Evolutionary conservation across 2,888 invertebrate species (phyloP).

Genomic region (Ommatoiulus sabulosus): DNA sequence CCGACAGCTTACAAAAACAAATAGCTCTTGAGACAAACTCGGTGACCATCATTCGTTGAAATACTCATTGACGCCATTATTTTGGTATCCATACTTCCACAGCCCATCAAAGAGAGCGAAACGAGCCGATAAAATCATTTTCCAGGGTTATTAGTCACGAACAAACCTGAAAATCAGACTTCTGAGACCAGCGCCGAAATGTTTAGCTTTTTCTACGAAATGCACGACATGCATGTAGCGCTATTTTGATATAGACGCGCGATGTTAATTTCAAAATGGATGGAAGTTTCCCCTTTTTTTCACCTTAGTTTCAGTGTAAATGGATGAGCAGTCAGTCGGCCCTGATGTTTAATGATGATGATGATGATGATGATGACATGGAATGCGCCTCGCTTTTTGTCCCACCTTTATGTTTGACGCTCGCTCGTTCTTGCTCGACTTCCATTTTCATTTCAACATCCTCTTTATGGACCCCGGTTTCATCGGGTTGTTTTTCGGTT

Average conservation of each 20-base stretch:
- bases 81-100: too few relatives aligned
- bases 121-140: too few relatives aligned
- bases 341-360: constrained; percentile 2
- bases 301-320: not conserved
- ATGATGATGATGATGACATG: constrained; percentile 7
- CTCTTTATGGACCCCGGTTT: not conserved
- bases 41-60: too few relatives aligned
- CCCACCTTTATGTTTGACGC: not conserved
- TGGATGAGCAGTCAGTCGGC: constrained; percentile 37
- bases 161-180: not conserved
- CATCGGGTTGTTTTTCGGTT: not conserved
- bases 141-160: not conserved
- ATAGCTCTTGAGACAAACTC: too few relatives aligned
- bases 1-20: too few relatives aligned
- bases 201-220: not conserved
- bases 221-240: not conserved
- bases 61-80: too few relatives aligned
- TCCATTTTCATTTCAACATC: not conserved
- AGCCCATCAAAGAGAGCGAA: too few relatives aligned
- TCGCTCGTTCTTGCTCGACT: not conserved
- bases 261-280: constrained; percentile 11
- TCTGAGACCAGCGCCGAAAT: not conserved
- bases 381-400: not conserved
- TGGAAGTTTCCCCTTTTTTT: not conserved
- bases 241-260: not conserved